phyloP scores from a whole-genome alignment of 1,140 invertebrate species.

The Orchestia grillus region DNA sequence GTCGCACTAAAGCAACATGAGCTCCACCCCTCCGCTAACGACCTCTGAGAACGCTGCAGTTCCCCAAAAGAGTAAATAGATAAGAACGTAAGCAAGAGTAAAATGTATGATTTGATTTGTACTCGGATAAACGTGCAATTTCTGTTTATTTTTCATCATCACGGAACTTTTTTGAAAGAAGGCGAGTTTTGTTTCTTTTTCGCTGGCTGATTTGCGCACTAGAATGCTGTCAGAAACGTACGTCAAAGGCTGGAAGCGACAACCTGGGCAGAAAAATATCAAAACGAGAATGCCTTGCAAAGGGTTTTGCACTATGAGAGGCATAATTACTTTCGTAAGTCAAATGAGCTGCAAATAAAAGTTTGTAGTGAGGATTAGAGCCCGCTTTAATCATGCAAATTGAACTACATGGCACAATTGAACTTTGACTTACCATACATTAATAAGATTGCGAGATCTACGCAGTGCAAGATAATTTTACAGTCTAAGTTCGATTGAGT shows the following conservation, averaged over 20 bases:
- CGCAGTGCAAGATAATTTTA: neutral
- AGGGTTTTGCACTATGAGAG: too few species aligned
- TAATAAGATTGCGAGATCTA: neutral
- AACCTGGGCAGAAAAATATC: neutral
- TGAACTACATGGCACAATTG: neutral
- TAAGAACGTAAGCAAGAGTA: neutral
- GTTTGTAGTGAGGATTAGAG: neutral
- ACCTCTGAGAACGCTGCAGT: neutral
- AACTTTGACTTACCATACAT: neutral
- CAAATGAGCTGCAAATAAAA: neutral
- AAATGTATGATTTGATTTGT: neutral
- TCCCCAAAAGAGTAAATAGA: neutral
- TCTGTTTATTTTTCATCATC: neutral
- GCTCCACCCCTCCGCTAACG: neutral
- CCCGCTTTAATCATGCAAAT: neutral
- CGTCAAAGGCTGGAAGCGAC: neutral
- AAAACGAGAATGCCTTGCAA: neutral
- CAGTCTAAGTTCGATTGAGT: too few species aligned
- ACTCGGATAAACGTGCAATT: neutral
- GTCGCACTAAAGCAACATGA: neutral
- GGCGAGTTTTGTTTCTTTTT: neutral
- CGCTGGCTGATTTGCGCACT: neutral
- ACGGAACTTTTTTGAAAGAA: neutral
- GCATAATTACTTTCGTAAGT: too few species aligned
- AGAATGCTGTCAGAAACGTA: neutral